phyloP scores from a whole-genome alignment of 2,797 vertebrate species.

The Pseudocheirus occidentalis region DNA sequence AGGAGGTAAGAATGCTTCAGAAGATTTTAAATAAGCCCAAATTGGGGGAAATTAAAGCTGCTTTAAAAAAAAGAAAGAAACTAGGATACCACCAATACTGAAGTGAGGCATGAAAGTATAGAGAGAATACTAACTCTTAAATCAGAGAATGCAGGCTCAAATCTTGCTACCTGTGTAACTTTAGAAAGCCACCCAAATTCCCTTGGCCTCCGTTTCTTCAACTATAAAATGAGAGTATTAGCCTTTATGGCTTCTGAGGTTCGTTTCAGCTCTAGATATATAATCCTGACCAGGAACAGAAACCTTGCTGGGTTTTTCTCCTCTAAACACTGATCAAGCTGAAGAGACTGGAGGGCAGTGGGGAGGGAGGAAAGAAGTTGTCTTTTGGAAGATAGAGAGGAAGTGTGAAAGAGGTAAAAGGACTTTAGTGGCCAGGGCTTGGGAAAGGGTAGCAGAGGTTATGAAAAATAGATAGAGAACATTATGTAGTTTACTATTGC shows the following conservation, averaged over 20 bases:
- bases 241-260: neutral
- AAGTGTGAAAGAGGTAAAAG: neutral
- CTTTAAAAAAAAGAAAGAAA: neutral
- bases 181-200: neutral
- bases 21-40: neutral
- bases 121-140: neutral
- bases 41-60: neutral
- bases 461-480: neutral
- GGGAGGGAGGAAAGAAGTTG: too few relatives aligned
- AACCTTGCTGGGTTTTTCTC: neutral
- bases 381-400: neutral
- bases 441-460: neutral
- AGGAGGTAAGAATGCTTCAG: neutral
- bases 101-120: neutral
- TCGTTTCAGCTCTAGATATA: neutral
- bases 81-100: neutral
- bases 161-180: neutral
- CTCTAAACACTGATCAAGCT: neutral
- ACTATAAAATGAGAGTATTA: neutral
- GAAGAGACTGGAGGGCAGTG: neutral
- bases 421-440: neutral
- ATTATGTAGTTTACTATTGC: neutral
- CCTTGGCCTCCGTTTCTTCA: neutral
- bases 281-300: neutral
- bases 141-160: neutral